Evolutionary conservation across 2,797 vertebrate genomes (phyloP), one percentile per base, ranked within the genome.

Genomic region (Delichon dasypus): DNA sequence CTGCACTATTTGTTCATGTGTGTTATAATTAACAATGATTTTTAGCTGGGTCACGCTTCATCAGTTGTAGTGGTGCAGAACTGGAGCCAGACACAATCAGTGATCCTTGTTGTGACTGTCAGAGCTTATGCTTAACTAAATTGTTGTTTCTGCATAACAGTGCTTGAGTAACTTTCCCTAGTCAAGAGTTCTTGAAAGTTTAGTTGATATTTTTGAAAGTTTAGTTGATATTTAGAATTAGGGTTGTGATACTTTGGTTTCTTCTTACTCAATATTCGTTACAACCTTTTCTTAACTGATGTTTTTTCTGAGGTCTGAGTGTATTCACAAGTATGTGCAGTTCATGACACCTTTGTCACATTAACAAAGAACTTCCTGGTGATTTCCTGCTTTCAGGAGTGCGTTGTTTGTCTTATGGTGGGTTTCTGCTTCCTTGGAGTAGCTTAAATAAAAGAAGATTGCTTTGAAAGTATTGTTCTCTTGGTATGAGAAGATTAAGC

Each of bases 301-400:
- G 5, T 57, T 83, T 90, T 90, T 83, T 58, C 26, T 74, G 27
- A 86, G 23, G 9, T 47, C 23, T 53, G 21, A 32, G 3, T 74
- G 34, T 77, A 16, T 71, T 72, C 14, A 36, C 14, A 58, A 19
- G 27, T 47, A 13, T 0, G 3, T 0, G 1, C 29, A 8, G 7
- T 64, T 89, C 7, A 3, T 80, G 36, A 29, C 0, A 5, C 26
- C 6, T 65, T 65, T 40, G 4, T 75, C 14, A 29, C 7, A 1
- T 34, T 85, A 83, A 32, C 14, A 67, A 30, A 65, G 2, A 61
- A 36, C 7, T 51, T 68, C 16, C 13, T 72, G 40, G 27, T 67
- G 14, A 17, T 57, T 89, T 48, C 10, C 30, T 60, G 11, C 19
- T 72, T 88, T 64, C 45, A 44, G 19, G 27, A 72, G 9, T 10